Conservation (phyloP, 2,113 vertebrate species). For the Suricata suricatta region DNA sequence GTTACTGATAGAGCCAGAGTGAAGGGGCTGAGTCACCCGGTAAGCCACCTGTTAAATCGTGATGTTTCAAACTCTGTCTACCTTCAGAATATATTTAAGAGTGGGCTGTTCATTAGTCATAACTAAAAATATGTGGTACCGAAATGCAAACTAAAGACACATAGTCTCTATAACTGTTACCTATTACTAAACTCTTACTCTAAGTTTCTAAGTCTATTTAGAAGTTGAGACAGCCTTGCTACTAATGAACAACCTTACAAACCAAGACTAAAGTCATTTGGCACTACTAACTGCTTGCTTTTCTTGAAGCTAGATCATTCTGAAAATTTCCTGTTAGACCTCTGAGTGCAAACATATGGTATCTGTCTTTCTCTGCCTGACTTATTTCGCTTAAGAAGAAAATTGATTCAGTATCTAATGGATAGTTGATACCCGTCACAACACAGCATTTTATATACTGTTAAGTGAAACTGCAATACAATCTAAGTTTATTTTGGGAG, state of each 20-base stretch:
- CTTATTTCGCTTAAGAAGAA: too few relatives aligned
- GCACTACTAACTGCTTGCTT: too few relatives aligned
- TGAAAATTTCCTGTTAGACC: too few relatives aligned
- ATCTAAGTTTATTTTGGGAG: too few relatives aligned
- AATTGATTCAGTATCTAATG: too few relatives aligned
- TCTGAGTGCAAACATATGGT: too few relatives aligned
- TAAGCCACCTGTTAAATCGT: background rate
- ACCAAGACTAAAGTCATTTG: background rate
- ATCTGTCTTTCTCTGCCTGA: too few relatives aligned
- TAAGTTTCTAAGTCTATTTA: background rate
- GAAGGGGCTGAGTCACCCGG: constrained; percentile 3
- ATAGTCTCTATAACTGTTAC: background rate
- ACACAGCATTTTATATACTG: too few relatives aligned
- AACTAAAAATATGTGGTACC: background rate
- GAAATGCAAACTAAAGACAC: background rate
- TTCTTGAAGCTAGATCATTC: too few relatives aligned
- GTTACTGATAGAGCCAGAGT: background rate
- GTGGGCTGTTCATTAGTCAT: constrained; percentile 40
- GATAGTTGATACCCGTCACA: too few relatives aligned
- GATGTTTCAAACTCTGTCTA: background rate
- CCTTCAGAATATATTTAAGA: background rate
- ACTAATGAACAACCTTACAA: background rate
- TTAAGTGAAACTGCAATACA: too few relatives aligned
- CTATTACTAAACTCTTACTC: background rate
- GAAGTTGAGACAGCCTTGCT: background rate